Conservation (phyloP, 2,888 invertebrate genomes). For the Leistus spinibarbis region DNA sequence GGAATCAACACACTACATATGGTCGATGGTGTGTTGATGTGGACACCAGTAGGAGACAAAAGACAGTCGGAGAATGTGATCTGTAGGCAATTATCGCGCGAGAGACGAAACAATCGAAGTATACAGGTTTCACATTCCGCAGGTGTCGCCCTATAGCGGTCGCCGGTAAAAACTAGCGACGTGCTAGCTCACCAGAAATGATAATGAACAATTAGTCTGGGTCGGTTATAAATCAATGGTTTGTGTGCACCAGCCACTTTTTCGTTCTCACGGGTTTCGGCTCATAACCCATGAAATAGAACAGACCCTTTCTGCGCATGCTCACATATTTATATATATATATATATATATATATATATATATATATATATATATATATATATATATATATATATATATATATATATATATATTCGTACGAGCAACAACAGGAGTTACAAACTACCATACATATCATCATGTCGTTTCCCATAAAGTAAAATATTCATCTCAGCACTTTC, state of each 20-base stretch:
- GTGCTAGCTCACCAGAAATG: constrained; percentile 8
- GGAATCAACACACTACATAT: background rate
- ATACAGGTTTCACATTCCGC: constrained; percentile 8
- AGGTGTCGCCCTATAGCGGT: background rate
- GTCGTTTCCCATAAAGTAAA: background rate
- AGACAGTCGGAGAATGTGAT: constrained; percentile 29
- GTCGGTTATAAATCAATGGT: constrained; percentile 14
- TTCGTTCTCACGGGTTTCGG: background rate
- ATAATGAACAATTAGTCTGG: constrained; percentile 31
- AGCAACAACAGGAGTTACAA: background rate
- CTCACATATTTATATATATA: no score
- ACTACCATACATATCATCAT: background rate
- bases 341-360: no score
- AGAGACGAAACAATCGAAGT: background rate
- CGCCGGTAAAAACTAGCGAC: constrained; percentile 5
- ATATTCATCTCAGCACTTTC: background rate
- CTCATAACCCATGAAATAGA: no score
- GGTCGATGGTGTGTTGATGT: background rate
- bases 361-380: no score
- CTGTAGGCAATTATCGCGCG: constrained; percentile 17
- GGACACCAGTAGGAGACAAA: constrained; percentile 31
- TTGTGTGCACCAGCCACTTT: background rate
- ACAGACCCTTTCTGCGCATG: no score
- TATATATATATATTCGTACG: no score
- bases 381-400: no score